Evolutionary conservation across 2,888 invertebrate genomes (phyloP).

Genomic region (Orgyia antiqua): DNA sequence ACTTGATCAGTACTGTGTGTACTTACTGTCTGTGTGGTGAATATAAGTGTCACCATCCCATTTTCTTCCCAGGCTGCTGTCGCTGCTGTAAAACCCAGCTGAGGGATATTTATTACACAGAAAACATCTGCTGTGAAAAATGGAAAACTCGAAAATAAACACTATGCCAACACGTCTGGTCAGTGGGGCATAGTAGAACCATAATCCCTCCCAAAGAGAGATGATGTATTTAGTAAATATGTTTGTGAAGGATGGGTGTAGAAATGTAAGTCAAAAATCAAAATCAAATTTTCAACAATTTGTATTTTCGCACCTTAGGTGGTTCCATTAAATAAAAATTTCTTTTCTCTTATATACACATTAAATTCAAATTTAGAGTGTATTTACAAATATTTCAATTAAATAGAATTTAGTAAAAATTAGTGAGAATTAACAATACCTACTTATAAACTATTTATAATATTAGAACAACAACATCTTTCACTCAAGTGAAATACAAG

Average conservation of each 20-base stretch:
- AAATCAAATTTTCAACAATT: slow-evolving; percentile 69
- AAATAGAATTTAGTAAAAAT: slow-evolving; percentile 79
- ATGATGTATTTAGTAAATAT: not conserved
- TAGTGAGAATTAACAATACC: slow-evolving; percentile 77
- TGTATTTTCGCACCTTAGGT: slow-evolving; percentile 76
- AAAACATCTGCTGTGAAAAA: no score
- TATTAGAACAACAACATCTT: slow-evolving; percentile 75
- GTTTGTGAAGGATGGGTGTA: not conserved
- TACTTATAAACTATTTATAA: slow-evolving; percentile 54
- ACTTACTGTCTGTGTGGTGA: no score
- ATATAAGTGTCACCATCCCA: no score
- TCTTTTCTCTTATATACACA: slow-evolving; percentile 76
- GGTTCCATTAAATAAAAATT: slow-evolving; percentile 73
- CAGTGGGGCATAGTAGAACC: no score
- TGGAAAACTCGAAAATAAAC: no score
- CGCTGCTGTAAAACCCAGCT: no score
- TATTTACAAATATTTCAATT: slow-evolving; percentile 80
- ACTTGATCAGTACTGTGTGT: no score
- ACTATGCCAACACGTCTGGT: no score
- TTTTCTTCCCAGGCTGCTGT: no score
- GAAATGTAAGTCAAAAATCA: slow-evolving; percentile 31
- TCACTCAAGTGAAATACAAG: slow-evolving; percentile 66
- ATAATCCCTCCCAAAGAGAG: no score
- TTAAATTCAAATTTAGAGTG: slow-evolving; percentile 77
- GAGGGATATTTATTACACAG: no score